These are phyloP conservation scores for Halesus radiatus DNA, from an alignment of 1,140 invertebrate genomes.

Conservation along the genomic window DNA sequence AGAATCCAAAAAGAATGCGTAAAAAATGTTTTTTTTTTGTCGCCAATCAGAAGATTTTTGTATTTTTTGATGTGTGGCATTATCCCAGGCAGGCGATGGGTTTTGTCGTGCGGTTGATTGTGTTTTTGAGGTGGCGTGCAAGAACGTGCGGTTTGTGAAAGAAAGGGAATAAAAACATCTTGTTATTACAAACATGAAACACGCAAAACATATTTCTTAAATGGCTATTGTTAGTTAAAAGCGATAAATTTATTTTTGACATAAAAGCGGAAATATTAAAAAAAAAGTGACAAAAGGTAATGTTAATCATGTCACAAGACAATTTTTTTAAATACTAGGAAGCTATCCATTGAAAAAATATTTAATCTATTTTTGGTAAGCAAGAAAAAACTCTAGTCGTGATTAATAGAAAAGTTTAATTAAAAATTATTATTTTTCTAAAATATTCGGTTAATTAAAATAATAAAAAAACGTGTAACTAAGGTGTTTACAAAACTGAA, in stretches of 20 bases:
- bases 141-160: slow-evolving; percentile 43
- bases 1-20: slow-evolving; percentile 8
- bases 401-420: too few relatives aligned
- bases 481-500: too few relatives aligned
- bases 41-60: slow-evolving; percentile 29
- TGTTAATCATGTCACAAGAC: too few relatives aligned
- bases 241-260: not conserved
- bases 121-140: slow-evolving; percentile 31
- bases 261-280: not conserved
- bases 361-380: too few relatives aligned
- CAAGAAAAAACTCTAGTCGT: too few relatives aligned
- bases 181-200: slow-evolving; percentile 39
- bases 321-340: too few relatives aligned
- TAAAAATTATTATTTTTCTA: too few relatives aligned
- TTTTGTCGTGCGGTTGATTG: slow-evolving; percentile 27
- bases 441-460: too few relatives aligned
- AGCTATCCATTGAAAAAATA: not conserved
- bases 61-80: slow-evolving; percentile 2
- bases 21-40: not conserved
- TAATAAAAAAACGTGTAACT: too few relatives aligned
- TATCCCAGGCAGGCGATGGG: slow-evolving; percentile 7
- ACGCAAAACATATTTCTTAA: slow-evolving; percentile 56
- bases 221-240: slow-evolving; percentile 14
- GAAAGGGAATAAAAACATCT: slow-evolving; percentile 44
- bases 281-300: not conserved